phyloP scores from a whole-genome alignment of 2,113 vertebrate species.

The Heloderma charlesbogerti region DNA sequence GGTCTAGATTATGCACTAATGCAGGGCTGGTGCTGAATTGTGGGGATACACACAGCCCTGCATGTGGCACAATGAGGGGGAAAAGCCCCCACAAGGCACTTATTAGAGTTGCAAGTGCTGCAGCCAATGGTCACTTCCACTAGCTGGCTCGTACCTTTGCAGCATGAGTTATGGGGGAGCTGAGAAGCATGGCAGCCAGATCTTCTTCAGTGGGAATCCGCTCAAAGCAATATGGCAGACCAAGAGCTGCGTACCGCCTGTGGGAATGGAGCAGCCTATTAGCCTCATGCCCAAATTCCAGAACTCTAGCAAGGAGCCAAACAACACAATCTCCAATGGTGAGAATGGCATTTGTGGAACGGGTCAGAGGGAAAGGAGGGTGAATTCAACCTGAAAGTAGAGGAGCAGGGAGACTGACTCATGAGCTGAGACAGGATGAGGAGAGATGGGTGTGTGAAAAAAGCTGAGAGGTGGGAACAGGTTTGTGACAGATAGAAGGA shows the following conservation, averaged over 20 bases:
- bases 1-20: background rate
- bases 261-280: rapidly evolving
- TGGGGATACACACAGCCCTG: background rate
- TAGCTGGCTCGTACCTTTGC: slow-evolving; percentile 68
- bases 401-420: background rate
- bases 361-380: background rate
- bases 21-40: background rate
- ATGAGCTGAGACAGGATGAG: background rate
- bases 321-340: no score
- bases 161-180: slow-evolving; percentile 80
- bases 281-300: background rate
- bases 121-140: background rate
- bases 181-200: slow-evolving; percentile 80
- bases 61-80: background rate
- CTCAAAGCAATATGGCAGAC: slow-evolving; percentile 81
- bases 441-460: background rate
- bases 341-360: background rate
- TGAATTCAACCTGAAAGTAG: background rate
- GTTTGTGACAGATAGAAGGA: rapidly evolving
- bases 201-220: slow-evolving; percentile 77
- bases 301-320: background rate
- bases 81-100: background rate
- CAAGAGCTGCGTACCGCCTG: slow-evolving; percentile 83
- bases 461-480: rapidly evolving
- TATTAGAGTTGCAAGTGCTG: background rate